Evolutionary conservation across 2,113 vertebrate genomes (phyloP).

Genomic region (Phyllostomus discolor): DNA sequence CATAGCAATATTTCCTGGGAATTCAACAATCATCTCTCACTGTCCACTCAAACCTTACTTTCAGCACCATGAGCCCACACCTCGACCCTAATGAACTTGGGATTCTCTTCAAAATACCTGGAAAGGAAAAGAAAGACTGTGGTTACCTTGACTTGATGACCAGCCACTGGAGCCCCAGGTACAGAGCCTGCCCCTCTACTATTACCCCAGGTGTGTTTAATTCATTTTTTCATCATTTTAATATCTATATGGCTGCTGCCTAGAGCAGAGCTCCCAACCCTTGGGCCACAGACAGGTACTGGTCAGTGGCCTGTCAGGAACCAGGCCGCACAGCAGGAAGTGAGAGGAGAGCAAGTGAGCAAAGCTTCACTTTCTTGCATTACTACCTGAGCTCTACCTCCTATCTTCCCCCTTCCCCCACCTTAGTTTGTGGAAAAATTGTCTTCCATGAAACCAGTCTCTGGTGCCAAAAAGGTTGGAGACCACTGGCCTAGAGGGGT

Average conservation of each 20-base stretch:
- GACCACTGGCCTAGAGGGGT: neutral
- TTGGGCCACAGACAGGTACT: too few relatives aligned
- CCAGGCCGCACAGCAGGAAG: too few relatives aligned
- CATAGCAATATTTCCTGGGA: neutral
- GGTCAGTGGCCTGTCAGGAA: too few relatives aligned
- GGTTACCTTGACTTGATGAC: neutral
- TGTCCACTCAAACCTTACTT: conserved; percentile 4
- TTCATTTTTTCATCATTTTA: neutral
- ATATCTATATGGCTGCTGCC: neutral
- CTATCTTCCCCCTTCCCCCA: too few relatives aligned
- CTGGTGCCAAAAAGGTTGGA: too few relatives aligned
- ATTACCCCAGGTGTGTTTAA: neutral
- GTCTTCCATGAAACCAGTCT: too few relatives aligned
- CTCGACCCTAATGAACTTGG: neutral
- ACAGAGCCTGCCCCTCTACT: neutral
- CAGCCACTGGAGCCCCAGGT: neutral
- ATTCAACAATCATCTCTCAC: neutral
- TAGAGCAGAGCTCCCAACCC: neutral
- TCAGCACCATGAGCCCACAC: neutral
- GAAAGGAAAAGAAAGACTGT: neutral
- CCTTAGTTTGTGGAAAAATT: too few relatives aligned
- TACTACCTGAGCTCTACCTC: too few relatives aligned
- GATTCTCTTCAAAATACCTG: conserved; percentile 3
- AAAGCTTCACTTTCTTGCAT: too few relatives aligned
- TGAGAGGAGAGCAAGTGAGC: too few relatives aligned